phyloP scores from a whole-genome alignment of 2,113 vertebrate genomes.

The Pseudopodoces humilis region DNA sequence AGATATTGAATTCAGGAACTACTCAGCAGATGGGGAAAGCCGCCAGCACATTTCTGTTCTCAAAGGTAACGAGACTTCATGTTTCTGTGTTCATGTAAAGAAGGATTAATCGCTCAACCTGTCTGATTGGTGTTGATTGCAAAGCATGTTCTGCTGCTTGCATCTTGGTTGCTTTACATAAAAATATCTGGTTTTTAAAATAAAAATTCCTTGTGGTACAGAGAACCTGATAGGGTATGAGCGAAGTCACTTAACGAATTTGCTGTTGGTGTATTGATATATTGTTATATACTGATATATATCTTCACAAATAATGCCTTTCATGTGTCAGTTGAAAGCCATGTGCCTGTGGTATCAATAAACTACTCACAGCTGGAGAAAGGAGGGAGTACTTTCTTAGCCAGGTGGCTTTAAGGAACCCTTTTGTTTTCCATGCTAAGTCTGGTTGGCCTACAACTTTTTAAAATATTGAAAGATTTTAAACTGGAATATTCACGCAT shows the following conservation, averaged over 20 bases:
- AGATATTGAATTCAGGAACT: constrained; percentile 94
- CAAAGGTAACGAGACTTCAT: constrained; percentile 87
- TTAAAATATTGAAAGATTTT: background rate
- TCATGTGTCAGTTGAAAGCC: background rate
- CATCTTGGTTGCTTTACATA: constrained; percentile 31
- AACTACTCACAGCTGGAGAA: background rate
- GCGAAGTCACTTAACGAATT: constrained; percentile 13
- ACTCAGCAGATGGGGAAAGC: constrained; percentile 87
- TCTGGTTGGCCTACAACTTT: background rate
- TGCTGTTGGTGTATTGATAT: background rate
- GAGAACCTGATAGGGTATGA: background rate
- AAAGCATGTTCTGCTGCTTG: constrained; percentile 48
- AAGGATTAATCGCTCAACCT: constrained; percentile 60
- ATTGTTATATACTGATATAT: background rate
- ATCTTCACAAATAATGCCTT: background rate
- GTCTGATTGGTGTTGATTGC: constrained; percentile 15
- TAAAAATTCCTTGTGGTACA: background rate
- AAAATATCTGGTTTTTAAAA: background rate
- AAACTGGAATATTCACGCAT: background rate
- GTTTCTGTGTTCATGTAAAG: constrained; percentile 60
- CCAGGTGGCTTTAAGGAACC: background rate
- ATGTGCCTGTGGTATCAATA: background rate
- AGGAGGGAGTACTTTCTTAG: background rate
- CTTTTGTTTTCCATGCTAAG: background rate
- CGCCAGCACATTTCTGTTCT: constrained; percentile 98